A percentile compares a stretch with the other conserved stretches of the same genome.
Conservation (phyloP, 2,113 vertebrate species). For the Esox niger region DNA sequence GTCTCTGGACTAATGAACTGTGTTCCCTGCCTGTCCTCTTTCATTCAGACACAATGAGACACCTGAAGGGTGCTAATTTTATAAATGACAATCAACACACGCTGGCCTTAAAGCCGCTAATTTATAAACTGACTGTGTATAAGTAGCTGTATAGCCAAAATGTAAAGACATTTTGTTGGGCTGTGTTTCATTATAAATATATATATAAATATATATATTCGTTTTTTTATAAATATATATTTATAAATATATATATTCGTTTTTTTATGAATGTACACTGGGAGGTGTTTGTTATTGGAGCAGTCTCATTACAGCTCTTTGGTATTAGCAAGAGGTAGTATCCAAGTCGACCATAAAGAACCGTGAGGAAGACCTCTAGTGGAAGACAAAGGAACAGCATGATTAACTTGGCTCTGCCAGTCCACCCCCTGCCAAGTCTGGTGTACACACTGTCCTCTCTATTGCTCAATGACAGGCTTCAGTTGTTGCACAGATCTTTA, state of each 20-base stretch:
- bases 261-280: background rate
- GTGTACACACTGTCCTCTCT: background rate
- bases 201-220: too few relatives aligned
- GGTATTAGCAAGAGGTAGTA: constrained; percentile 26
- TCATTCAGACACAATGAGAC: constrained; percentile 53
- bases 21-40: constrained; percentile 55
- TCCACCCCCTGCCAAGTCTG: background rate
- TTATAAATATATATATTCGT: too few relatives aligned
- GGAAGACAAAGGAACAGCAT: constrained; percentile 17
- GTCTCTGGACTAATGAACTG: constrained; percentile 72
- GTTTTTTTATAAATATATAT: too few relatives aligned
- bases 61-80: constrained; percentile 35
- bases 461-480: constrained; percentile 1
- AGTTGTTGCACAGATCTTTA: background rate
- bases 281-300: constrained; percentile 44
- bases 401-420: background rate
- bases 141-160: constrained; percentile 13
- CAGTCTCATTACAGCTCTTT: constrained; percentile 37
- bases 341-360: constrained; percentile 32
- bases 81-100: constrained; percentile 52
- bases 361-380: constrained; percentile 62
- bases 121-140: constrained; percentile 22
- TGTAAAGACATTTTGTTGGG: constrained; percentile 3
- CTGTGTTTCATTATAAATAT: too few relatives aligned
- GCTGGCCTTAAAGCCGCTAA: constrained; percentile 38